These are phyloP conservation scores for Acrossocheilus fasciatus DNA, from an alignment of 2,797 vertebrate species.

Conservation along the genomic window DNA sequence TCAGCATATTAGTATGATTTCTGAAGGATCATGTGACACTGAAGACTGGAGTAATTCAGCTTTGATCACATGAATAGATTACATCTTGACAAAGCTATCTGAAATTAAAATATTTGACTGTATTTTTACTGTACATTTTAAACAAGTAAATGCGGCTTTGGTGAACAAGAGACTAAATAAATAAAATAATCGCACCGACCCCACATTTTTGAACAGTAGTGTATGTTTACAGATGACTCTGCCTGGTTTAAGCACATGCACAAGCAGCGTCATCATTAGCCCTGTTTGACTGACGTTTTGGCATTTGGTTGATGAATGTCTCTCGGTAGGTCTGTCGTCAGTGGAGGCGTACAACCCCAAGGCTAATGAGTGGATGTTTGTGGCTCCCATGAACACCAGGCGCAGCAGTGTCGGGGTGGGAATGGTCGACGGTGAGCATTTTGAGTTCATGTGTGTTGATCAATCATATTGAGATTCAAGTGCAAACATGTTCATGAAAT, in stretches of 20 bases:
- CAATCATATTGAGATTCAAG: neutral
- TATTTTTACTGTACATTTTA: neutral
- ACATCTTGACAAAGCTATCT: neutral
- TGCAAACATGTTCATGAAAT: neutral
- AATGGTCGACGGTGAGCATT: constrained; percentile 89
- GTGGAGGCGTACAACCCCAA: constrained; percentile 93
- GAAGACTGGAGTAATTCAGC: neutral
- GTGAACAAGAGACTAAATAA: neutral
- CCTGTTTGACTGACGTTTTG: neutral
- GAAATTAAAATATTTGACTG: neutral
- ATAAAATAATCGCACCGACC: neutral
- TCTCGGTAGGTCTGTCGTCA: constrained; percentile 85
- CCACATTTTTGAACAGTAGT: neutral
- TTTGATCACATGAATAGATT: neutral
- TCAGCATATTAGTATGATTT: neutral
- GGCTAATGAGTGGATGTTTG: constrained; percentile 92
- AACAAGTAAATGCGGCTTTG: neutral
- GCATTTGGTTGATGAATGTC: neutral
- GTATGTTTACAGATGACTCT: neutral
- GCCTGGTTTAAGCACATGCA: neutral
- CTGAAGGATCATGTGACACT: neutral
- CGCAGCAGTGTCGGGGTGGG: constrained; percentile 97
- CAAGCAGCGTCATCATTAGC: neutral
- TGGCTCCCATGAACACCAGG: constrained; percentile 95
- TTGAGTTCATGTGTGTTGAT: neutral